Conservation (phyloP, 2,888 invertebrate genomes). For the Corbicula japonica region DNA sequence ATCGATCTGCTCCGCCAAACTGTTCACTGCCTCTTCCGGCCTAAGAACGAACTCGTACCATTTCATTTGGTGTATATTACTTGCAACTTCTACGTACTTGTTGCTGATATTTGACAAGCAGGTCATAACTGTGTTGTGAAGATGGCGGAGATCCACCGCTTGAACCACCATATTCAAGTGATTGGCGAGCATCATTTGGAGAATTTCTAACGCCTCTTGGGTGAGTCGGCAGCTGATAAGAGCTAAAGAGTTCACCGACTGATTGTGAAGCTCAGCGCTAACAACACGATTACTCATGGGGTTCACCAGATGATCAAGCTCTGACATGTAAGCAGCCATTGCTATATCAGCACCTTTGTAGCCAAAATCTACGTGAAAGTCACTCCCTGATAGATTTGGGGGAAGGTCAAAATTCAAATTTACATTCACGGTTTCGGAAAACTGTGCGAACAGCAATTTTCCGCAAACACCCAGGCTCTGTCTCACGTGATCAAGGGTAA, state of each 20-base stretch:
- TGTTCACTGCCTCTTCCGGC: background rate
- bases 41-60: conserved; percentile 24
- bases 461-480: conserved; percentile 75
- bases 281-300: conserved; percentile 74
- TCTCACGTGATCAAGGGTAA: conserved; percentile 71
- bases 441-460: conserved; percentile 73
- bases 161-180: conserved; percentile 1
- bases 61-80: background rate
- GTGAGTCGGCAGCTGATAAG: conserved; percentile 65
- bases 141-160: conserved; percentile 41
- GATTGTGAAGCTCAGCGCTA: conserved; percentile 77
- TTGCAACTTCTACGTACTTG: background rate
- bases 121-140: conserved; percentile 22
- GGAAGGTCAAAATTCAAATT: conserved; percentile 69
- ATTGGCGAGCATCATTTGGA: conserved; percentile 73
- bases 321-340: conserved; percentile 74
- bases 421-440: conserved; percentile 71
- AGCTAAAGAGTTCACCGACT: conserved; percentile 75
- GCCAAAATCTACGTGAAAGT: conserved; percentile 69
- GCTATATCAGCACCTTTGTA: conserved; percentile 76
- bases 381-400: conserved; percentile 73
- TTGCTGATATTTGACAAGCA: background rate
- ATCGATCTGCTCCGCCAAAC: background rate
- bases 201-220: conserved; percentile 56
- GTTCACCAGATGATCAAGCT: conserved; percentile 70